These are phyloP conservation scores for Callyntrura sp. DNA, from an alignment of 2,888 invertebrate species.

Conservation along the genomic window DNA sequence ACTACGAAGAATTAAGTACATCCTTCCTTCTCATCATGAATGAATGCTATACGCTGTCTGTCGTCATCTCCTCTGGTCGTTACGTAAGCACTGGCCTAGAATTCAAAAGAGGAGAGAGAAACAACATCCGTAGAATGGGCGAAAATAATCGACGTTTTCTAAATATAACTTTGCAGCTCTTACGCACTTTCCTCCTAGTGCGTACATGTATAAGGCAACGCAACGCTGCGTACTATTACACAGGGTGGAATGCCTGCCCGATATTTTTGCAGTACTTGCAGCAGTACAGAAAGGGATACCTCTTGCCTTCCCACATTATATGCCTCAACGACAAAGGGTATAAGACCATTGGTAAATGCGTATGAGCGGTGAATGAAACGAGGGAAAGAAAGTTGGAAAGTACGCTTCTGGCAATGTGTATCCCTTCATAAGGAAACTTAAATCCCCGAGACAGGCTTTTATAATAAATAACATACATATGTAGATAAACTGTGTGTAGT, in stretches of 20 bases:
- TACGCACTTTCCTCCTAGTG: conserved; percentile 29
- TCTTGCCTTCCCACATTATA: no score
- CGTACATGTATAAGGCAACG: conserved; percentile 11
- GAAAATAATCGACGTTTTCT: no score
- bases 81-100: conserved; percentile 63
- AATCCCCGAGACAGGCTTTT: neutral
- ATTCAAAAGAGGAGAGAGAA: conserved; percentile 15
- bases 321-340: no score
- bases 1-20: no score
- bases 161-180: conserved; percentile 8
- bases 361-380: no score
- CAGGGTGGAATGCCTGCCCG: no score
- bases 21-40: conserved; percentile 29
- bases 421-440: neutral
- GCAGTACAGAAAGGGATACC: no score
- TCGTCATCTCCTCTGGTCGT: conserved; percentile 29
- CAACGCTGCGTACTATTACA: no score
- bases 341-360: no score
- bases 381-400: conserved; percentile 31
- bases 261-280: no score
- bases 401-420: conserved; percentile 29
- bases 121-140: neutral
- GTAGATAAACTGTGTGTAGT: neutral
- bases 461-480: neutral
- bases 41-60: conserved; percentile 21